Evolutionary conservation across 2,888 invertebrate genomes (phyloP).

Genomic region (Dermolepida albohirtum): DNA sequence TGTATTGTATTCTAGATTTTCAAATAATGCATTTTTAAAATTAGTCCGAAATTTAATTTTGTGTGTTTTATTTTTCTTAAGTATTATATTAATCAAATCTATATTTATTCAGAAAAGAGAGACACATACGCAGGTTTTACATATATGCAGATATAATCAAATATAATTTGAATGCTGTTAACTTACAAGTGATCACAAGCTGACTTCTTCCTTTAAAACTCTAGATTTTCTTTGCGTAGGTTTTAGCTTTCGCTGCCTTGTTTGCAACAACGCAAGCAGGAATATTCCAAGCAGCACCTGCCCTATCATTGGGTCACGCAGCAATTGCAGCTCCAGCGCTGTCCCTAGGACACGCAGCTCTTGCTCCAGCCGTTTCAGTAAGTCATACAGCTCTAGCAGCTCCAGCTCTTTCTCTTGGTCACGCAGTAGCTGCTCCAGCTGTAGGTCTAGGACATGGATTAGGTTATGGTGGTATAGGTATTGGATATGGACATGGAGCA

Average conservation of each 20-base stretch:
- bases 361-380: slow-evolving; percentile 28
- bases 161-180: too few relatives aligned
- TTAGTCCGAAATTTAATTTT: too few relatives aligned
- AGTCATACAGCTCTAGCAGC: slow-evolving; percentile 42
- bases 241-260: slow-evolving; percentile 60
- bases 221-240: slow-evolving; percentile 49
- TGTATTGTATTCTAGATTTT: too few relatives aligned
- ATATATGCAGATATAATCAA: too few relatives aligned
- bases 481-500: slow-evolving; percentile 39
- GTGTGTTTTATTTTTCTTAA: too few relatives aligned
- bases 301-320: slow-evolving; percentile 35
- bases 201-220: too few relatives aligned
- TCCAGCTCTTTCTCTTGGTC: slow-evolving; percentile 46
- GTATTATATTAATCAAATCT: too few relatives aligned
- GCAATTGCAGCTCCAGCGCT: slow-evolving; percentile 31
- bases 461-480: slow-evolving; percentile 33
- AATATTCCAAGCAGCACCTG: slow-evolving; percentile 57
- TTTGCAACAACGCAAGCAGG: slow-evolving; percentile 67
- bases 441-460: slow-evolving; percentile 36
- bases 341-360: slow-evolving; percentile 25
- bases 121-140: too few relatives aligned
- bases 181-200: too few relatives aligned
- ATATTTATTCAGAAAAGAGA: too few relatives aligned
- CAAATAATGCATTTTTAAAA: too few relatives aligned
- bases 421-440: slow-evolving; percentile 24